Base-by-base conservation (phyloP, 1,140 invertebrate genomes). In the Phocides pigmalion region DNA sequence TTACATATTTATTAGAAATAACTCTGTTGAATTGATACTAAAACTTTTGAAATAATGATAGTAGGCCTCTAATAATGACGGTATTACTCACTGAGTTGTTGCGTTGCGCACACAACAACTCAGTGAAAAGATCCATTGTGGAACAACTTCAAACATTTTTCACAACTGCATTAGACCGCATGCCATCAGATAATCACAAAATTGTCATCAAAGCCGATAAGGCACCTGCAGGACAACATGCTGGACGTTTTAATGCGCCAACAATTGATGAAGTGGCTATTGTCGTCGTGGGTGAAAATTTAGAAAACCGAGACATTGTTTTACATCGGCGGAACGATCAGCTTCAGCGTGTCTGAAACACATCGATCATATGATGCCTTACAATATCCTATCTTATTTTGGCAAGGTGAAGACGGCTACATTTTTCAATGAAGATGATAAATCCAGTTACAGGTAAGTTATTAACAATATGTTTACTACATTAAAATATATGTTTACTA, bases 151-250 rank as follows among this genome's bases (percentile, higher is more conserved):
- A 85, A 75, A 68, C 42, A 4, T 67, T 88, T 22, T 66, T 92
- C 51, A 90, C 77, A 77, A 84, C 49, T 68, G 81, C 77, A 44
- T 51, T 88, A n/a, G 79, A 90, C 49, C 41, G 47, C 12, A 82
- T 90, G 76, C 78, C 78, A 74, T 20, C 47, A 2, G 62, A 51
- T 53, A 25, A 64, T 50, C 61, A 68, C 47, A 71, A 70, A 63
- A 39, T 76, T 53, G 47, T 71, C 4, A 75, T 71, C 0, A 64
- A 25, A 28, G 68, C 72, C 3, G 70, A 72, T 53, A 68, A 32
- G n/a, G 37, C 32, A 4, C 53, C 53, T 25, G 37, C 46, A 35
- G 28, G 19, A 8, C 19, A 50, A 51, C 53, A 65, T 19, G 8
- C 22, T 4, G 6, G 63, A 17, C 12, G 37, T 12, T 65, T 42